Base-by-base conservation (phyloP, 2,113 vertebrate genomes). In the Alaudala cheleensis region DNA sequence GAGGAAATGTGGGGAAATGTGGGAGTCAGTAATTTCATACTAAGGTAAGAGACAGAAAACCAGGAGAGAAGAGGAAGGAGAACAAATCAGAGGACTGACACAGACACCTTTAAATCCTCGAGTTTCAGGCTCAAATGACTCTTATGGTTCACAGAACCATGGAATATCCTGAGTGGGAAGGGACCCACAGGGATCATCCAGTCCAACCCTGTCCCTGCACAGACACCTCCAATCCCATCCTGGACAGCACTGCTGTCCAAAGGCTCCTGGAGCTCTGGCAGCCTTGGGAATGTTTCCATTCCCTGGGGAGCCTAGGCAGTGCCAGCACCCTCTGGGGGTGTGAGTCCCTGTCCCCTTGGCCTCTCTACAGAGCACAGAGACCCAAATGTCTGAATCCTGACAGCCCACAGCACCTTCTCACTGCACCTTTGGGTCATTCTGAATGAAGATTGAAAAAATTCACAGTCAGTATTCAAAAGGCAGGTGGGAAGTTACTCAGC, bases 1-100 rank as follows among this genome's bases (percentile, higher is more conserved):
- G 15, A 39, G 57, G 21, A 58, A 47, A 57, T 0, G 0, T 2
- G 34, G 37, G 33, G 16, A 64, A 90, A 33, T 2, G 40, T 9
- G 14, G 28, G 6, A 20, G 7, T 49, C 19, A 26, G 0, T 28
- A 58, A 65, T 2, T 47, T 66, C 28, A 40, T 19, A 23, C 28
- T 11, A 13, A 70, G 64, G 20, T 4, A 77, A 64, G 15, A 42
- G 33, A 24, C 5, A 16, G n/a, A 28, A 81, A 39, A 18, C 4
- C 1, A 1, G 10, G n/a, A 58, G 54, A 3, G 23, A 81, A 17
- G 0, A 1, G 40, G 51, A 53, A 70, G 37, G 8, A 5, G 60
- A 61, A 49, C 3, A 1, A 3, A 11, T 6, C 40, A 33, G 3
- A 47, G 7, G 19, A 34, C 44, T 72, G 44, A 39, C 23, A 25